These are phyloP conservation scores for Sweltsa coloradensis DNA, from an alignment of 1,140 invertebrate genomes.

Conservation along the genomic window DNA sequence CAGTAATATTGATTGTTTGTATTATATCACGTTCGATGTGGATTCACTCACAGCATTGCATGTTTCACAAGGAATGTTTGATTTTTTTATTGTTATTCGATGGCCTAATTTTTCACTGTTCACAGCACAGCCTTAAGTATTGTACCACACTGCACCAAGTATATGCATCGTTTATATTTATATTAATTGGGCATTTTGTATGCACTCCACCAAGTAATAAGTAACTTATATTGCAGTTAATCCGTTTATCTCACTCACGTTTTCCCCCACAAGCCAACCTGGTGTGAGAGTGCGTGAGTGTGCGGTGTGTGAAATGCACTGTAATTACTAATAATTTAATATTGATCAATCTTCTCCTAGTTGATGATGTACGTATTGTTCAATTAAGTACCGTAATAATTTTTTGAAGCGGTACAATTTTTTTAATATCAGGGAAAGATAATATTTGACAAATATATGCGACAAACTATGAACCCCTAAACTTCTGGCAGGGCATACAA, in stretches of 20 bases:
- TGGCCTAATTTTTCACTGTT: slow-evolving; percentile 15
- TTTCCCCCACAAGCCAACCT: slow-evolving; percentile 11
- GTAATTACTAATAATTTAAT: neutral
- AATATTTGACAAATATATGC: too few species aligned
- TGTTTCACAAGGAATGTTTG: slow-evolving; percentile 13
- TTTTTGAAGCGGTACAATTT: too few species aligned
- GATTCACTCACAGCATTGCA: slow-evolving; percentile 13
- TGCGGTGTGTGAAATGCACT: slow-evolving; percentile 13
- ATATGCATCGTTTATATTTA: slow-evolving; percentile 12
- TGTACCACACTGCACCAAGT: slow-evolving; percentile 14
- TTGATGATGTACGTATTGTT: neutral
- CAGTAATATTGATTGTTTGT: too few species aligned
- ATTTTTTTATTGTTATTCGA: slow-evolving; percentile 13
- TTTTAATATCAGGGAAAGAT: too few species aligned
- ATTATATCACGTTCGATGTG: too few species aligned
- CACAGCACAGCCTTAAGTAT: slow-evolving; percentile 14
- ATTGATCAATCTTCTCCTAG: neutral
- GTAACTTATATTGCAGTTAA: slow-evolving; percentile 8
- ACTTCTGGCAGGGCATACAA: too few species aligned
- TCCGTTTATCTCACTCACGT: slow-evolving; percentile 8
- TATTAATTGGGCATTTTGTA: slow-evolving; percentile 15
- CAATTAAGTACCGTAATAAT: too few species aligned
- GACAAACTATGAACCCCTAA: too few species aligned
- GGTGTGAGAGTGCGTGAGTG: slow-evolving; percentile 15
- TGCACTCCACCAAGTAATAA: slow-evolving; percentile 7